Percentiles rank a stretch among this genome's conserved stretches.
Evolutionary conservation across 2,797 vertebrate species (phyloP).

Genomic region (Cyclopterus lumpus): DNA sequence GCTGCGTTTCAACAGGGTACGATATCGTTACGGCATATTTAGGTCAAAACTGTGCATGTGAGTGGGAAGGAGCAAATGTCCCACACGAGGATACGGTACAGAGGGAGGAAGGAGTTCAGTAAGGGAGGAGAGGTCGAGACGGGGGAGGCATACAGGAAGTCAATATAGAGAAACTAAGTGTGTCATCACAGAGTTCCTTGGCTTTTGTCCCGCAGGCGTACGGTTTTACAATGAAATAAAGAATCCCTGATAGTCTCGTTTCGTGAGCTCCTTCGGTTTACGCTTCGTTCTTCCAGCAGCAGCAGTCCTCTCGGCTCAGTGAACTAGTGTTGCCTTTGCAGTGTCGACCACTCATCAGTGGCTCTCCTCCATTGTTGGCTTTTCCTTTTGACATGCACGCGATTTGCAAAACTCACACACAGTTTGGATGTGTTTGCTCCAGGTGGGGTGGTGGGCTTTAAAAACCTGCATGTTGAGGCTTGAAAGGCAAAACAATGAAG

Average conservation of each 20-base stretch:
- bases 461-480: slow-evolving; percentile 36
- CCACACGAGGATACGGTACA: not conserved
- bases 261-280: not conserved
- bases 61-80: not conserved
- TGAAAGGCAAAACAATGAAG: slow-evolving; percentile 25
- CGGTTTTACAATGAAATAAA: slow-evolving; percentile 1
- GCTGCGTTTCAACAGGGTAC: not conserved
- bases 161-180: slow-evolving; percentile 27
- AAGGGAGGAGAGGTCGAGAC: not conserved
- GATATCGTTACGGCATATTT: not conserved
- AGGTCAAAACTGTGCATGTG: slow-evolving; percentile 4
- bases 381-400: not conserved
- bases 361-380: slow-evolving; percentile 5
- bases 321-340: not conserved
- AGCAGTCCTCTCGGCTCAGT: not conserved
- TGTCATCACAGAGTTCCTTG: slow-evolving; percentile 23
- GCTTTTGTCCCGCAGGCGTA: slow-evolving; percentile 10
- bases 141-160: slow-evolving; percentile 18
- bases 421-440: slow-evolving; percentile 1
- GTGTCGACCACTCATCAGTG: not conserved
- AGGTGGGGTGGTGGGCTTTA: not conserved
- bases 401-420: slow-evolving; percentile 7
- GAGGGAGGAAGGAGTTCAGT: not conserved
- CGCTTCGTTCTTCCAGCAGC: not conserved
- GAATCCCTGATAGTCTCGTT: not conserved